phyloP scores from a whole-genome alignment of 2,797 vertebrate species.

The Sebastes steindachneri region DNA sequence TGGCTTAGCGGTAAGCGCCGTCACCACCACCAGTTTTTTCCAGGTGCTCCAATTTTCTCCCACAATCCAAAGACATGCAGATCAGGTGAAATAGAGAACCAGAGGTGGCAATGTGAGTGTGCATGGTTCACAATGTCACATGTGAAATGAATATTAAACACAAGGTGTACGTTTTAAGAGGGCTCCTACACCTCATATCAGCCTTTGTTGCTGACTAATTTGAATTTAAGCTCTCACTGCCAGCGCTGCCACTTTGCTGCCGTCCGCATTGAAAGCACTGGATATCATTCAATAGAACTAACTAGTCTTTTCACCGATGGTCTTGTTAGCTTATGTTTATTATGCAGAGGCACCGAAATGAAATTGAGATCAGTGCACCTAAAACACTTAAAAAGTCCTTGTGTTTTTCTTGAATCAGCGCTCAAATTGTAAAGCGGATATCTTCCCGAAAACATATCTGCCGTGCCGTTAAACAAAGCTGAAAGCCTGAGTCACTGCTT shows the following conservation, averaged over 20 bases:
- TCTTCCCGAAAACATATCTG: constrained; percentile 18
- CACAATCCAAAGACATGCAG: not conserved
- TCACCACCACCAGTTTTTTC: not conserved
- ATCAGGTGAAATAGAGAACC: not conserved
- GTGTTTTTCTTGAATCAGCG: not conserved
- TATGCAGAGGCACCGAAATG: not conserved
- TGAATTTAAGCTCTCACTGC: constrained; percentile 4
- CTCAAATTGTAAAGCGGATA: not conserved
- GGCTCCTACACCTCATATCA: not conserved
- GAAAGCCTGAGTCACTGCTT: constrained; percentile 67
- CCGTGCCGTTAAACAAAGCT: constrained; percentile 47
- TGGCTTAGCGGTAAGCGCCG: not conserved
- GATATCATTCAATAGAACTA: not conserved
- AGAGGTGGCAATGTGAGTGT: not conserved
- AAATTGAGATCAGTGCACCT: not conserved
- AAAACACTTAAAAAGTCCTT: constrained; percentile 7
- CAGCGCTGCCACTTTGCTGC: not conserved
- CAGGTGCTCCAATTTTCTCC: not conserved
- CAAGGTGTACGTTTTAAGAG: not conserved
- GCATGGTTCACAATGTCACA: not conserved
- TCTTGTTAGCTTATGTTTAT: constrained; percentile 2
- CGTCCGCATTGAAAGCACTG: not conserved
- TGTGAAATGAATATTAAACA: not conserved
- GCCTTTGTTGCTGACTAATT: not conserved
- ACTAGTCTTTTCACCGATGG: not conserved